phyloP scores from a whole-genome alignment of 2,888 invertebrate species.

The Strigamia crassipes region DNA sequence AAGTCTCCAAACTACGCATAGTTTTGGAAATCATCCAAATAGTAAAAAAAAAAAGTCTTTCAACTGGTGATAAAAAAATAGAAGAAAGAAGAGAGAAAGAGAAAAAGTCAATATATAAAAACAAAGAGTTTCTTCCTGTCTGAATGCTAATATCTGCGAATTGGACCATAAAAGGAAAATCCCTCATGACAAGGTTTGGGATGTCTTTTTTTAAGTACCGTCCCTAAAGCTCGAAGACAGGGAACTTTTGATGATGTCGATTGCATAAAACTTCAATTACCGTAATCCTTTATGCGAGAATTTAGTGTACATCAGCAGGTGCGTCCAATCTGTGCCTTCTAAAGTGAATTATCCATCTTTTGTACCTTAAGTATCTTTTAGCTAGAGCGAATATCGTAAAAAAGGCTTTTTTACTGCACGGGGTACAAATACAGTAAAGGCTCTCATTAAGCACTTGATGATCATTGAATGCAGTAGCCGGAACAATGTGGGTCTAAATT shows the following conservation, averaged over 20 bases:
- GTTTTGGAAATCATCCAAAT: neutral
- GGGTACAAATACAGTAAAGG: too few species aligned
- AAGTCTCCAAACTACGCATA: neutral
- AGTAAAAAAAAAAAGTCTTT: neutral
- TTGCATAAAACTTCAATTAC: neutral
- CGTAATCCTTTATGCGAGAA: neutral
- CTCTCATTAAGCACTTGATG: too few species aligned
- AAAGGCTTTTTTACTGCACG: too few species aligned
- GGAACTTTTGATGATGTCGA: constrained; percentile 26
- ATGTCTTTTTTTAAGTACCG: constrained; percentile 23
- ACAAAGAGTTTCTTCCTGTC: constrained; percentile 1
- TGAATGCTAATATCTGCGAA: constrained; percentile 4
- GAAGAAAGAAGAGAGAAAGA: neutral
- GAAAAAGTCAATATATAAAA: constrained; percentile 13
- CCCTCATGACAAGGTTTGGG: neutral
- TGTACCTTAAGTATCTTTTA: too few species aligned
- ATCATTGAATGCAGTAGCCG: too few species aligned
- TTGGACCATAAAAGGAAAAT: constrained; percentile 30
- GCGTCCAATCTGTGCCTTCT: too few species aligned
- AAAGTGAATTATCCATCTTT: too few species aligned
- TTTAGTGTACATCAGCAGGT: too few species aligned
- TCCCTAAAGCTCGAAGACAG: neutral
- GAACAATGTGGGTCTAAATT: too few species aligned
- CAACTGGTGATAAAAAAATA: constrained; percentile 12
- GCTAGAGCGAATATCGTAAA: too few species aligned